phyloP scores from a whole-genome alignment of 2,797 vertebrate genomes.

The Gadopsis bispinosus region DNA sequence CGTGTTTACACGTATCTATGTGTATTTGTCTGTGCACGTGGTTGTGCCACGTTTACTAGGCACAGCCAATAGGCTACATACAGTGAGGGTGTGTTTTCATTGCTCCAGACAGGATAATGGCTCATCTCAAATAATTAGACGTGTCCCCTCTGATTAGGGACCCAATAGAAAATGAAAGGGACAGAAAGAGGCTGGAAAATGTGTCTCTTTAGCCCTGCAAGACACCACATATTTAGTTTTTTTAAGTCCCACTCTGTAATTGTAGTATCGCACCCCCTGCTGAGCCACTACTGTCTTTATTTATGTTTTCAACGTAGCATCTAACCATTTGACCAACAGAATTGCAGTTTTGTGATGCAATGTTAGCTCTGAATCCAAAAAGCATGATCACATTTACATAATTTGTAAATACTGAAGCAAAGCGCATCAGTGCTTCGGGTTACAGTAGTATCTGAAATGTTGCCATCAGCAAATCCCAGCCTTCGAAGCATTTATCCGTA shows the following conservation, averaged over 20 bases:
- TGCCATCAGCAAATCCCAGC: slow-evolving; percentile 47
- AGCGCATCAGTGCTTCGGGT: slow-evolving; percentile 42
- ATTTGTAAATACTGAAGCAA: slow-evolving; percentile 45
- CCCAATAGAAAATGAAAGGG: slow-evolving; percentile 59
- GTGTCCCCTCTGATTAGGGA: slow-evolving; percentile 66
- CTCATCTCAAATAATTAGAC: slow-evolving; percentile 65
- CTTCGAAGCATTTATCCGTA: slow-evolving; percentile 35
- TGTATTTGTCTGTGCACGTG: slow-evolving; percentile 9
- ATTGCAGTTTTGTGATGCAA: slow-evolving; percentile 28
- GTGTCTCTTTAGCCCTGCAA: slow-evolving; percentile 22
- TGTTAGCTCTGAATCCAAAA: slow-evolving; percentile 44
- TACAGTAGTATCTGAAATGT: slow-evolving; percentile 36
- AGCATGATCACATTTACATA: slow-evolving; percentile 47
- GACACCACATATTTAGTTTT: slow-evolving; percentile 37
- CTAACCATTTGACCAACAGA: slow-evolving; percentile 46
- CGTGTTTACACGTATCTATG: background rate
- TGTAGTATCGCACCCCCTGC: slow-evolving; percentile 30
- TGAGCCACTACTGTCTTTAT: slow-evolving; percentile 32
- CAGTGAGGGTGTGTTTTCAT: slow-evolving; percentile 50
- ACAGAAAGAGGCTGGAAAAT: slow-evolving; percentile 38
- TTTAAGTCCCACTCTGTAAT: slow-evolving; percentile 42
- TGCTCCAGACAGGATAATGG: slow-evolving; percentile 66
- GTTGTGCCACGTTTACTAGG: slow-evolving; percentile 21
- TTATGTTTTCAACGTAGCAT: slow-evolving; percentile 31
- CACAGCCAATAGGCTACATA: background rate